Conservation (phyloP, 2,888 invertebrate genomes). For the Cataglyphis cursor region DNA sequence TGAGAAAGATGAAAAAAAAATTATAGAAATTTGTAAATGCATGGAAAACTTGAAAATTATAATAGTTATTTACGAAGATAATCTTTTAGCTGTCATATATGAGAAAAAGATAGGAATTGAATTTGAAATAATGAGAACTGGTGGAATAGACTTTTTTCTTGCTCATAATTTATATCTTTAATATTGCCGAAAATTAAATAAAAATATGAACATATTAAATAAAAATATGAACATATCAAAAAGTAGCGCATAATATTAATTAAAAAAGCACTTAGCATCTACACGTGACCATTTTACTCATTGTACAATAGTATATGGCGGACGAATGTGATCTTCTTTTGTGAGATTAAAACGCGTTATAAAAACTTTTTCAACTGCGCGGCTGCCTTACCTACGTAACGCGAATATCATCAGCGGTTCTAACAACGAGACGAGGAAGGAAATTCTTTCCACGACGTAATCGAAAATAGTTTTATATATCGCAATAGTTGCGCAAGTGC, state of each 20-base stretch:
- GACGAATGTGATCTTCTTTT: constrained; percentile 5
- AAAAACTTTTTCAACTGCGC: constrained; percentile 22
- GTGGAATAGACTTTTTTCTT: neutral
- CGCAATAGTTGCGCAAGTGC: constrained; percentile 10
- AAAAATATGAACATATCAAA: neutral
- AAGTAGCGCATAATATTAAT: constrained; percentile 1
- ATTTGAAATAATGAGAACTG: neutral
- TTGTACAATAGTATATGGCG: neutral
- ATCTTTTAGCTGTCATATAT: neutral
- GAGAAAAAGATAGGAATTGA: neutral
- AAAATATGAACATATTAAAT: neutral
- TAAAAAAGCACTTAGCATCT: constrained; percentile 13
- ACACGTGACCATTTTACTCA: neutral
- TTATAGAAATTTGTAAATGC: neutral
- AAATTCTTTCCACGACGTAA: constrained; percentile 12
- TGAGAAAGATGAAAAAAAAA: constrained; percentile 2
- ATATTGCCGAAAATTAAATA: neutral
- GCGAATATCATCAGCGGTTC: neutral
- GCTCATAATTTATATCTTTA: neutral
- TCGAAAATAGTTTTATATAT: constrained; percentile 21
- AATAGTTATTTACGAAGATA: constrained; percentile 6
- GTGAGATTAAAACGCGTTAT: constrained; percentile 12
- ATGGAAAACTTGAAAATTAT: neutral
- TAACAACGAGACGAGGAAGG: neutral
- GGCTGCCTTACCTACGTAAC: neutral